phyloP scores from a whole-genome alignment of 2,888 invertebrate genomes.

The Drosophila algonquin region DNA sequence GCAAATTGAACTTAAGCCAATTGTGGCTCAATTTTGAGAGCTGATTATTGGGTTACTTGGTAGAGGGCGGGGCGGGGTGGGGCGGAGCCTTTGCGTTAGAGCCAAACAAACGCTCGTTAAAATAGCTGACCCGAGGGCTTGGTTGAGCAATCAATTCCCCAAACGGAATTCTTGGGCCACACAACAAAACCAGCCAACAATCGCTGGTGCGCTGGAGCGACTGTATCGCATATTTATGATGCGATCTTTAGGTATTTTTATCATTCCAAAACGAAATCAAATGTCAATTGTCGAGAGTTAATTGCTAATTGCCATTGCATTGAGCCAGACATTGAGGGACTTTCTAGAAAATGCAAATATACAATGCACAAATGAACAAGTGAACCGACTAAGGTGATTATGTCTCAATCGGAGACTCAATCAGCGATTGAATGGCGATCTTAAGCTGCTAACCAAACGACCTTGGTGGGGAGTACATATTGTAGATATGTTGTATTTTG shows the following conservation, averaged over 20 bases:
- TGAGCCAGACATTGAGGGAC: slow-evolving; percentile 51
- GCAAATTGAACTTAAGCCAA: slow-evolving; percentile 25
- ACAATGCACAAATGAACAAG: slow-evolving; percentile 14
- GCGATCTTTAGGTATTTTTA: slow-evolving; percentile 27
- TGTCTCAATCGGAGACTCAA: slow-evolving; percentile 13
- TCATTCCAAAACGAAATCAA: slow-evolving; percentile 38
- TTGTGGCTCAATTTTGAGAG: slow-evolving; percentile 24
- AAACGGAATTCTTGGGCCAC: slow-evolving; percentile 62
- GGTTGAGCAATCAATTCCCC: slow-evolving; percentile 61
- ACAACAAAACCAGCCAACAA: slow-evolving; percentile 36
- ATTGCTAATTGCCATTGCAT: slow-evolving; percentile 65
- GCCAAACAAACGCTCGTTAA: slow-evolving; percentile 59
- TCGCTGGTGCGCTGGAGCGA: slow-evolving; percentile 47
- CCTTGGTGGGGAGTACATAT: slow-evolving; percentile 47
- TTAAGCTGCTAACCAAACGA: slow-evolving; percentile 60
- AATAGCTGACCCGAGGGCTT: slow-evolving; percentile 67
- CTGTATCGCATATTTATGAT: slow-evolving; percentile 66
- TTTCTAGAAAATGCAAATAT: slow-evolving; percentile 73
- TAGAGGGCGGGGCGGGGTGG: neutral
- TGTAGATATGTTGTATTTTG: neutral
- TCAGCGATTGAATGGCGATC: slow-evolving; percentile 23
- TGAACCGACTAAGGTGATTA: slow-evolving; percentile 36
- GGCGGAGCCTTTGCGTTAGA: slow-evolving; percentile 25
- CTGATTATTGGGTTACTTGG: slow-evolving; percentile 12
- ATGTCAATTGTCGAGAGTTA: slow-evolving; percentile 65